phyloP scores from a whole-genome alignment of 2,797 vertebrate genomes.

The Pangasius djambal region DNA sequence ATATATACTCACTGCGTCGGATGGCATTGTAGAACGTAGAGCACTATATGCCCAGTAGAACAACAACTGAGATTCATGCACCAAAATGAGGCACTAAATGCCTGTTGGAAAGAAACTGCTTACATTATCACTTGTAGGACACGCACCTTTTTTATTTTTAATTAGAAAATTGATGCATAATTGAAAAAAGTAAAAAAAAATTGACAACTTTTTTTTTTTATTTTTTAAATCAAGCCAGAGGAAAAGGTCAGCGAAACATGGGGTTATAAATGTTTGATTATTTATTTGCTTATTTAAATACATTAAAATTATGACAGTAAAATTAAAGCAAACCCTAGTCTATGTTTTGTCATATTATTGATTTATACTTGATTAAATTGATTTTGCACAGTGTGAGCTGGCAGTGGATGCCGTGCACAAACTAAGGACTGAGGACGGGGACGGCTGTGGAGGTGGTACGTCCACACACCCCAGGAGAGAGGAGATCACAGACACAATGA shows the following conservation, averaged over 20 bases:
- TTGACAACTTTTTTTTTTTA: neutral
- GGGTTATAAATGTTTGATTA: neutral
- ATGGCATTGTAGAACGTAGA: neutral
- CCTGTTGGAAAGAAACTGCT: neutral
- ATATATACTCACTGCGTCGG: neutral
- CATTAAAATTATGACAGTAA: neutral
- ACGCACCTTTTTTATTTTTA: neutral
- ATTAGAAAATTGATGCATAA: neutral
- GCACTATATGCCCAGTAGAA: neutral
- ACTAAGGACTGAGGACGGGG: slow-evolving; percentile 67
- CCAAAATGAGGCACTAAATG: neutral
- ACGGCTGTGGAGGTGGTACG: slow-evolving; percentile 61
- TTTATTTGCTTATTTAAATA: neutral
- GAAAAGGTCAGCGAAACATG: neutral
- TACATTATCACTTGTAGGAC: neutral
- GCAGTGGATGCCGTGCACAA: slow-evolving; percentile 92
- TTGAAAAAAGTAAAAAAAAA: neutral
- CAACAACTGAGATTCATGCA: neutral
- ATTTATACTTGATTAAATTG: neutral
- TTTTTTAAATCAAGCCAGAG: neutral
- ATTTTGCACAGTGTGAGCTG: slow-evolving; percentile 81
- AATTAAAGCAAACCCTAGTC: neutral
- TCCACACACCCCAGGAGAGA: slow-evolving; percentile 79
- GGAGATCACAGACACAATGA: slow-evolving; percentile 93
- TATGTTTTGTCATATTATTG: neutral